A percentile compares a stretch with the other conserved stretches of the same genome.
Conservation (phyloP, 2,113 vertebrate genomes). For the Chlamydotis undulata region DNA sequence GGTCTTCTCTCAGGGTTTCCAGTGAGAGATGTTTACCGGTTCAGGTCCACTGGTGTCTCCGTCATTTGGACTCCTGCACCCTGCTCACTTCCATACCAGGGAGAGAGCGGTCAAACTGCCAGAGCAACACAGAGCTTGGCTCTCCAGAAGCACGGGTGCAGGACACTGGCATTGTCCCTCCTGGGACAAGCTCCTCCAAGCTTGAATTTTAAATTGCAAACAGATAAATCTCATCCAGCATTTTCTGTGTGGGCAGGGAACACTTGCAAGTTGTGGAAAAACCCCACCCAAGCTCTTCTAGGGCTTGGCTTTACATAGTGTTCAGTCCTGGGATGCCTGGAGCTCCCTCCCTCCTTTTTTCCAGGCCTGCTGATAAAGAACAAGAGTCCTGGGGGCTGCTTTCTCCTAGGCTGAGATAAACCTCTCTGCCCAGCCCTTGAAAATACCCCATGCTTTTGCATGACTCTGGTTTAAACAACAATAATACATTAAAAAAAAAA, state of each 20-base stretch:
- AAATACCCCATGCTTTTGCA: not conserved
- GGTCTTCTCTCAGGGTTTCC: not conserved
- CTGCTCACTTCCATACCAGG: not conserved
- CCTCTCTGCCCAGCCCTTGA: not conserved
- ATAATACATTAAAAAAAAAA: not conserved
- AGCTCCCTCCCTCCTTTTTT: not conserved
- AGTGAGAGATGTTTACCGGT: not conserved
- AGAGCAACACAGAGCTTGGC: not conserved
- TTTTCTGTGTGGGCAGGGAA: not conserved
- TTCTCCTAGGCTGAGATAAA: not conserved
- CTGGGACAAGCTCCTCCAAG: not conserved
- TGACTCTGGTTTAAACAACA: not conserved
- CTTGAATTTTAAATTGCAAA: not conserved
- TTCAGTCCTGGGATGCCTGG: not conserved
- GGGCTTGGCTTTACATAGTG: not conserved
- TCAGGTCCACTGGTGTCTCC: not conserved
- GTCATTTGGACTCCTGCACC: not conserved
- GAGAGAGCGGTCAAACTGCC: not conserved
- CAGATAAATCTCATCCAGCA: not conserved
- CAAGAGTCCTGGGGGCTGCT: not conserved
- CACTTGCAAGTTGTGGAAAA: not conserved
- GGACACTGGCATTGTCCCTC: not conserved
- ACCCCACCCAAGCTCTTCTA: not conserved
- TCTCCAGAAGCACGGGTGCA: rapidly evolving
- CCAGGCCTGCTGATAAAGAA: not conserved